Percentiles rank a stretch among this genome's conserved stretches.
Conservation (phyloP, 2,797 vertebrate genomes). For the Pipistrellus pipistrellus region DNA sequence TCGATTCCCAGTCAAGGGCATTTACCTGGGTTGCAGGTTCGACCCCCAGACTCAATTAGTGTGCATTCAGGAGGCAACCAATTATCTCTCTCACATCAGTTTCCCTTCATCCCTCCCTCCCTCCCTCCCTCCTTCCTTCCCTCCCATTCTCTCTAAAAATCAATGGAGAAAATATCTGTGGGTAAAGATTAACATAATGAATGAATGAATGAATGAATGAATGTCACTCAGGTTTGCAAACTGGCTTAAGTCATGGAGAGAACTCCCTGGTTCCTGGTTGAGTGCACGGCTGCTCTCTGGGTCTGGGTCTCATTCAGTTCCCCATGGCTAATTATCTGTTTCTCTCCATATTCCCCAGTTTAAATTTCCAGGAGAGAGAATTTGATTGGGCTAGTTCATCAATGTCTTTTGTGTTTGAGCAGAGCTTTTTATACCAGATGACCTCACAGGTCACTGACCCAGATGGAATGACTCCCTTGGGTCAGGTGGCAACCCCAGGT, state of each 20-base stretch:
- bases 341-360: constrained; percentile 41
- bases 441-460: constrained; percentile 67
- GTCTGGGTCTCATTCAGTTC: background rate
- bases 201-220: too few species aligned
- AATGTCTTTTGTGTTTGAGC: constrained; percentile 56
- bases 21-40: too few species aligned
- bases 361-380: constrained; percentile 59
- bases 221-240: background rate
- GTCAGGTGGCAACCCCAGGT: constrained; percentile 38
- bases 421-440: constrained; percentile 67
- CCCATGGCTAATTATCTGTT: background rate
- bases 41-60: too few species aligned
- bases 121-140: too few species aligned
- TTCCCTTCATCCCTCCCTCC: too few species aligned
- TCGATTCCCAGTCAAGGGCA: too few species aligned
- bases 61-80: too few species aligned
- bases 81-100: too few species aligned
- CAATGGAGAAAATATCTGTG: too few species aligned
- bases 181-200: too few species aligned
- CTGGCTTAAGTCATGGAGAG: background rate
- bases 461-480: constrained; percentile 60
- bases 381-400: constrained; percentile 58
- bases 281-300: background rate
- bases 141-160: too few species aligned
- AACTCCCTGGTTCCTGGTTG: background rate